These are phyloP conservation scores for Plumapathes pennacea DNA, from an alignment of 92 coral and sea anemone genomes.

Conservation along the genomic window DNA sequence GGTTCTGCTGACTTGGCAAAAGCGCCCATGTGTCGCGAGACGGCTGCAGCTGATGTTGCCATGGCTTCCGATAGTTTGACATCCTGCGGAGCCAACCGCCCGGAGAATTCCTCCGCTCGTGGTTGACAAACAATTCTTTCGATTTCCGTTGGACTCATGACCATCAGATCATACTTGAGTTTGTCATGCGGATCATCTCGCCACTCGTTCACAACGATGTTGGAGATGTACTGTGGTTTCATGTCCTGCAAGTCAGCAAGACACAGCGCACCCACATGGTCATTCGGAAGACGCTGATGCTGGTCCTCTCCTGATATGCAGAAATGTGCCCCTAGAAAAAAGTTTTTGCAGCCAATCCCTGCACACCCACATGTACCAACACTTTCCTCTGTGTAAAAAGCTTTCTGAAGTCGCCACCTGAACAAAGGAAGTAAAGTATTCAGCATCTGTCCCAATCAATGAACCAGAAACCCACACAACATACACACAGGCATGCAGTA, in stretches of 20 bases:
- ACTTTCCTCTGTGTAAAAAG: conserved; percentile 42
- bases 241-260: conserved; percentile 25
- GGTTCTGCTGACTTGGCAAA: conserved; percentile 18
- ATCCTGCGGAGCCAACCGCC: conserved; percentile 62
- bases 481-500: too few species aligned
- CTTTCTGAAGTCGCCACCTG: conserved; percentile 60
- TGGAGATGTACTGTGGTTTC: conserved; percentile 45
- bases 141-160: conserved; percentile 55
- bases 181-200: not conserved
- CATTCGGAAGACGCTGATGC: too few species aligned
- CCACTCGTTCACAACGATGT: conserved; percentile 24
- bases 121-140: conserved; percentile 61
- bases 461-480: too few species aligned
- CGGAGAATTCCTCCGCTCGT: conserved; percentile 49
- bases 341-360: conserved; percentile 46
- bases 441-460: too few species aligned
- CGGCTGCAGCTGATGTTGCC: conserved; percentile 90
- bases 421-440: too few species aligned
- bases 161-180: conserved; percentile 46
- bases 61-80: conserved; percentile 81
- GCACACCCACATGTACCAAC: conserved; percentile 32
- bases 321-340: conserved; percentile 20
- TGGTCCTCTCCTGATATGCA: too few species aligned
- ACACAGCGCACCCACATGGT: conserved; percentile 21
- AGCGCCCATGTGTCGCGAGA: conserved; percentile 77